Evolutionary conservation across 2,113 vertebrate genomes (phyloP).

Genomic region (Ahaetulla prasina): DNA sequence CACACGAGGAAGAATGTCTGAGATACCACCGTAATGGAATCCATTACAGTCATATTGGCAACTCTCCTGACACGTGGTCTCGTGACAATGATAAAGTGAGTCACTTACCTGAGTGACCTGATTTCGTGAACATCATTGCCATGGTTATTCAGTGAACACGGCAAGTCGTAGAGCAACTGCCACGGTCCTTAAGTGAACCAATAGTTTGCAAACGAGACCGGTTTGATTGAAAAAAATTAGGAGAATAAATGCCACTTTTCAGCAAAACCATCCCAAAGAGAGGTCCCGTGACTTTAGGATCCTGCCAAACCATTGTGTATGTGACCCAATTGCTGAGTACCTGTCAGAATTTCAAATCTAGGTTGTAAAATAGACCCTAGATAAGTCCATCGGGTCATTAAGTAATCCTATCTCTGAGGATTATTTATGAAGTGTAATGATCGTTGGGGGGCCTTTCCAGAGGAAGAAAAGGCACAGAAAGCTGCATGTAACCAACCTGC

Average conservation of each 20-base stretch:
- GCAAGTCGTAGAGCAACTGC: background rate
- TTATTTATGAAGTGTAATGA: background rate
- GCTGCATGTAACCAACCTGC: too few species aligned
- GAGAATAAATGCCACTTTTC: too few species aligned
- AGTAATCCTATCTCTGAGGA: background rate
- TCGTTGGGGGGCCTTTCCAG: background rate
- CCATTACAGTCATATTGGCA: background rate
- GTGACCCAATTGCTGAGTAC: background rate
- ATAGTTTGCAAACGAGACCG: background rate
- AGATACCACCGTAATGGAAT: background rate
- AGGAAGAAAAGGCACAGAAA: background rate
- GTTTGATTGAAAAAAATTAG: background rate
- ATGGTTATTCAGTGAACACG: background rate
- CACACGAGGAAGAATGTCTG: too few species aligned
- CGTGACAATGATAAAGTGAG: background rate
- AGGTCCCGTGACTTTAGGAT: background rate
- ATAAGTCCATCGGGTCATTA: background rate
- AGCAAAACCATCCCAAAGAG: background rate
- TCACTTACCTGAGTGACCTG: background rate
- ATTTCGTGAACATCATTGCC: background rate
- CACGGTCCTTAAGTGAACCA: background rate
- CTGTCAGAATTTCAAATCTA: background rate
- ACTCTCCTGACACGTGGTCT: too few species aligned
- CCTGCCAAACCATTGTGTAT: background rate
- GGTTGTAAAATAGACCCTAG: background rate